These are phyloP conservation scores for Deroptyus accipitrinus DNA, from an alignment of 2,113 vertebrate species.

Conservation along the genomic window DNA sequence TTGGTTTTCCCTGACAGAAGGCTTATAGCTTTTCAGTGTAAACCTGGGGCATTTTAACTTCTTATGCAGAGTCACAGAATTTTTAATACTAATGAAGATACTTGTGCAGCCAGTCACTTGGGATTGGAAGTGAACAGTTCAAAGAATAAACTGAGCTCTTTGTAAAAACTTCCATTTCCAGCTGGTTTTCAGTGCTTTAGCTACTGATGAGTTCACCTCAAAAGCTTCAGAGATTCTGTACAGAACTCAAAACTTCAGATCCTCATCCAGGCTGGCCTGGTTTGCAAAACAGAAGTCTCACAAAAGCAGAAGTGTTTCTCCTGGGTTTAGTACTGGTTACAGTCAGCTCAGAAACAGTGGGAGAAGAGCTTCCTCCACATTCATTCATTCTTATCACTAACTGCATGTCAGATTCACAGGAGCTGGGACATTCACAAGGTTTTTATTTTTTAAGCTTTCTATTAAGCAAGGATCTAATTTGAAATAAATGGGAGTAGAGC, in stretches of 20 bases:
- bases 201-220: constrained; percentile 24
- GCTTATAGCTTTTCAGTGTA: neutral
- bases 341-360: neutral
- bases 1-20: neutral
- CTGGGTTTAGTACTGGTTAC: neutral
- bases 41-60: neutral
- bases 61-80: neutral
- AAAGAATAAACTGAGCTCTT: constrained; percentile 17
- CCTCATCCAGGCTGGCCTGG: neutral
- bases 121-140: neutral
- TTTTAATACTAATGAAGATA: constrained; percentile 21
- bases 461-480: neutral
- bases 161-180: neutral
- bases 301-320: constrained; percentile 40
- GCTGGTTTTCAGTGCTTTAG: constrained; percentile 1
- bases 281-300: neutral
- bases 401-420: neutral
- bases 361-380: neutral
- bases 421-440: neutral
- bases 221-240: constrained; percentile 9
- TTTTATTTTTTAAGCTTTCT: neutral
- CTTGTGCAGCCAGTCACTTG: neutral
- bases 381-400: neutral
- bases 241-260: constrained; percentile 20
- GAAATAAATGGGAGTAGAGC: neutral